These are phyloP conservation scores for Camelus bactrianus DNA, from an alignment of 2,113 vertebrate species.

Conservation along the genomic window DNA sequence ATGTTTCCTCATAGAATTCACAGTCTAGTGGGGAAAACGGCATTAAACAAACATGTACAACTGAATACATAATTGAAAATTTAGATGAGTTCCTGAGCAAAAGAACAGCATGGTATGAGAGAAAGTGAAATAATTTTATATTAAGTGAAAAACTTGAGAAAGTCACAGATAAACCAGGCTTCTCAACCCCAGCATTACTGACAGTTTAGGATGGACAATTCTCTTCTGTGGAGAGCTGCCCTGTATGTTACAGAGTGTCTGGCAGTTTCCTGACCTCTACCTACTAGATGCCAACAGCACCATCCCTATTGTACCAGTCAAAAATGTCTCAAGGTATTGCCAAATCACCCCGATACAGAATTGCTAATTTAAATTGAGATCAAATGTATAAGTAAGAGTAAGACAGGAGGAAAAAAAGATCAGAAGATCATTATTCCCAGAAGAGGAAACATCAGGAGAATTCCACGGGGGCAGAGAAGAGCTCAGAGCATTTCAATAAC, in stretches of 20 bases:
- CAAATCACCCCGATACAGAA: neutral
- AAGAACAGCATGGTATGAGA: neutral
- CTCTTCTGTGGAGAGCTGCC: neutral
- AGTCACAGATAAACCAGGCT: neutral
- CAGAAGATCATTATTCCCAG: neutral
- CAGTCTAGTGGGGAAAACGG: neutral
- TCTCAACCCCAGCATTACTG: neutral
- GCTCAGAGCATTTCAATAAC: neutral
- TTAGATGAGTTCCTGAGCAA: neutral
- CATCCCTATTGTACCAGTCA: neutral
- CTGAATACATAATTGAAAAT: conserved; percentile 25
- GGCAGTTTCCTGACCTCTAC: neutral
- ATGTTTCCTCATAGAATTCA: neutral
- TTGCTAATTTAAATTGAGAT: neutral
- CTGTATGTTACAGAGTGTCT: neutral
- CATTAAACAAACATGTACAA: conserved; percentile 18
- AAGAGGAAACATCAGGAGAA: neutral
- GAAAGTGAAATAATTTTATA: neutral
- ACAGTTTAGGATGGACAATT: neutral
- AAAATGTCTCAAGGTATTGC: neutral
- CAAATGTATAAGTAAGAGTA: conserved; percentile 3
- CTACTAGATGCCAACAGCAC: neutral
- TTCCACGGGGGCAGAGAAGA: neutral
- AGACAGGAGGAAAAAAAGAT: neutral
- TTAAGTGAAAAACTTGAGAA: neutral